Evolutionary conservation across 1,140 invertebrate genomes (phyloP), one percentile per base, ranked within the genome.

Genomic region (Battus philenor): DNA sequence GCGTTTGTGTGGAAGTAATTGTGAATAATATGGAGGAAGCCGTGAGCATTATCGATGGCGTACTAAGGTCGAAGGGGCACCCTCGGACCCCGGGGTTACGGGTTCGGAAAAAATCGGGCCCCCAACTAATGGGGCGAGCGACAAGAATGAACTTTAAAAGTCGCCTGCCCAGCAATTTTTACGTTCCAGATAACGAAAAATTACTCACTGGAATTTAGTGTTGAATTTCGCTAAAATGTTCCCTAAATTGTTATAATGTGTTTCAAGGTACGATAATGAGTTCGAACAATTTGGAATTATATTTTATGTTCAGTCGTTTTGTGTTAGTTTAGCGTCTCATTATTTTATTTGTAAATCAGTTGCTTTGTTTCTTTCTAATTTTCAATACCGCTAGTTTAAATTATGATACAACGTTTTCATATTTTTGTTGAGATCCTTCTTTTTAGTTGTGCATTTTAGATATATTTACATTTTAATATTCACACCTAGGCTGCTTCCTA

Each of bases 71-170:
- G 38, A 24, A 36, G 50, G 54, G 47, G 51, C 51, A 53, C 6
- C 38, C 34, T 41, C 30, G 39, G 24, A 24, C 49, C 41, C 51
- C 50, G 15, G 44, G 65, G 67, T 34, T 67, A 53, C 16, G 49
- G 31, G 58, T 52, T 58, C 51, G 58, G 51, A 56, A 64, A 61
- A 70, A 66, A 64, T 61, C 53, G n/a, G n/a, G 47, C 44, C 65
- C 52, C 54, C 44, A 66, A 60, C 72, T 76, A 76, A 76, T 76
- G 72, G 68, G 65, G 54, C 72, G 64, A 20, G 59, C 45, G 56
- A 53, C 22, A 22, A 41, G 54, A 63, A 63, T 71, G 62, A 67
- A 71, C 68, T 73, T 73, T 65, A 55, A 60, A 66, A 73, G 46
- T 71, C 55, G 59, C 53, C 54, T 41, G 33, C 52, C 44, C 41